Base-by-base conservation (phyloP, 1,140 invertebrate species). In the Microplitis demolitor region DNA sequence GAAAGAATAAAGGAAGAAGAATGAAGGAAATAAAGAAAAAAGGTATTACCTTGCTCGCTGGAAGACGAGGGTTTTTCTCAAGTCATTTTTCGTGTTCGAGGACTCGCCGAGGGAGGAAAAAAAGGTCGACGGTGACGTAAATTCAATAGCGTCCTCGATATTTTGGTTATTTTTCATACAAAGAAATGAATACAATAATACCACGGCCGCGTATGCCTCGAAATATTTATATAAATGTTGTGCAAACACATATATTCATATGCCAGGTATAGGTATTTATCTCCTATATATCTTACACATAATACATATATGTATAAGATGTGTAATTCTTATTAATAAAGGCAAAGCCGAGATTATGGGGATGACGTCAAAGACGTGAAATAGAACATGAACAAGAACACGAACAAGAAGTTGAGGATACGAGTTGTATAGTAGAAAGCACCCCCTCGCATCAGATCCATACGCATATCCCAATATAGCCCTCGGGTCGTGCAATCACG, bases 401-500 rank as follows among this genome's bases (percentile, higher is more conserved):
- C 33, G 61, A 37, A 31, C 33, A 35, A 51, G 50, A 13, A 50
- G 24, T 34, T 14, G 13, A 54, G 66, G 34, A 34, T 37, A 70
- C 70, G 73, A 77, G 71, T 74, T 72, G 70, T 66, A 60, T 58
- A 11, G 13, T 68, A 53, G 66, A 24, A 24, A 68, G 74, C 67
- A 74, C 72, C 34, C 76, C 76, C 74, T 66, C 78, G 63, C 66
- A 76, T 66, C 72, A 72, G 74, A 82, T 80, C 76, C 68, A 79
- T 80, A 35, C 56, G 78, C 79, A 78, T 79, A 81, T 79, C 83
- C 83, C 81, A 83, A 84, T 81, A 85, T 82, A 77, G 80, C 84
- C 84, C 81, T 78, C 74, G 79, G 82, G 84, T 82, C 78, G 77
- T 78, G 84, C 84, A 86, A 87, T 87, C 84, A 86, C 84, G 80